Base-by-base conservation (phyloP, 2,888 invertebrate species). In the Clitarchus hookeri region DNA sequence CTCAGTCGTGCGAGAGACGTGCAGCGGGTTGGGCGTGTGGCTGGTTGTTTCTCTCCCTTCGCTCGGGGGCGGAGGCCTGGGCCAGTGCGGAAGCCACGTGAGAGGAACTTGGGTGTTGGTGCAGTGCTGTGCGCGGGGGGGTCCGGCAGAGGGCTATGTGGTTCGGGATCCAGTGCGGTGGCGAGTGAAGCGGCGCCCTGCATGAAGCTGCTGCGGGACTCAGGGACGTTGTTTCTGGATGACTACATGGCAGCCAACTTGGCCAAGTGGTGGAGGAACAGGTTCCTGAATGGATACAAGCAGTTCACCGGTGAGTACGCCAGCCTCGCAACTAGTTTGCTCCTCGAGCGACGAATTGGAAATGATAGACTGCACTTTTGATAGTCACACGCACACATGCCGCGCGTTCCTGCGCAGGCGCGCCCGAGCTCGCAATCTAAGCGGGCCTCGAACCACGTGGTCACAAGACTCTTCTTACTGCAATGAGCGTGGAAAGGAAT, bases 201-300 rank as follows among this genome's bases (percentile, higher is more conserved):
- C 44, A 85, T 85, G 85, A 85, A 85, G 85, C 65, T 26, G 54
- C 9, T 84, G 26, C 65, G 54, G 16, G 78, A 84, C 65, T 16
- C 84, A 0, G 84, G 48, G 84, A 26, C 44, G 12, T 36, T 36
- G 54, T 26, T 77, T 65, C 77, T 36, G 26, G 84, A 36, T 26
- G 26, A 54, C 65, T 84, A 44, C 85, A 95, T 95, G 95, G 95
- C 95, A 92, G 94, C 94, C 93, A 95, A 95, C 93, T 93, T 95
- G 91, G 94, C 95, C 92, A 94, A 94, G 93, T 95, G 95, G 95
- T 95, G 95, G 95, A 95, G 94, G 93, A 94, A 94, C 92, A 94
- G 94, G 93, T 94, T 95, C 93, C 93, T 94, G 92, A 94, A 94
- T 93, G 95, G 95, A 93, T 95, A 95, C 92, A 95, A 94, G 92